These are phyloP conservation scores for Microctonus brassicae DNA, from an alignment of 2,888 invertebrate species.

Conservation along the genomic window DNA sequence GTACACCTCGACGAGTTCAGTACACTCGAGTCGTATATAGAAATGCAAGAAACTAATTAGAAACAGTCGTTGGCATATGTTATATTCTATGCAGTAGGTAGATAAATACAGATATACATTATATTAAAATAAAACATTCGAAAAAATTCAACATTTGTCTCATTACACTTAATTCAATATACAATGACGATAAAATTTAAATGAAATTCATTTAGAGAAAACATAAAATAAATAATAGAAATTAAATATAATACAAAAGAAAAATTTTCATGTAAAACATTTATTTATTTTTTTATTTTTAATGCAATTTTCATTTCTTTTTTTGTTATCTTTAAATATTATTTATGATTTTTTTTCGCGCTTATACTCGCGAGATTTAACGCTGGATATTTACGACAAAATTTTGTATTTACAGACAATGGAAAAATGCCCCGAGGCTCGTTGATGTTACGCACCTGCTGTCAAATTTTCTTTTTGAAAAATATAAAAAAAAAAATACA, in stretches of 20 bases:
- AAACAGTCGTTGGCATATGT: constrained; percentile 55
- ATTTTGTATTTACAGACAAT: constrained; percentile 19
- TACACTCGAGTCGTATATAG: too few relatives aligned
- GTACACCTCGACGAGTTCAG: constrained; percentile 35
- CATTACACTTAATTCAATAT: neutral
- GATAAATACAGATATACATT: neutral
- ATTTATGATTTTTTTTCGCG: constrained; percentile 15
- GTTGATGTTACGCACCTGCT: neutral
- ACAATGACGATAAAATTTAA: neutral
- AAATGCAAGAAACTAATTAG: constrained; percentile 61
- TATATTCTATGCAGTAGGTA: constrained; percentile 20
- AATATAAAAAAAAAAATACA: constrained; percentile 31
- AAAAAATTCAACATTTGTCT: neutral
- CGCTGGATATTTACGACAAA: constrained; percentile 13
- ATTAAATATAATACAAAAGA: too few relatives aligned
- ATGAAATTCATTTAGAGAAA: neutral
- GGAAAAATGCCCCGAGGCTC: constrained; percentile 13
- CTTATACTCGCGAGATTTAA: neutral
- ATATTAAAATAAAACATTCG: neutral
- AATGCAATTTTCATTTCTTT: neutral
- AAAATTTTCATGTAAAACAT: too few relatives aligned
- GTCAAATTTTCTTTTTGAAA: constrained; percentile 4
- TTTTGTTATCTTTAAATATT: too few relatives aligned
- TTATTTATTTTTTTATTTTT: too few relatives aligned
- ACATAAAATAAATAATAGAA: too few relatives aligned